Evolutionary conservation across 2,888 invertebrate species (phyloP), one percentile per base, ranked within the genome.

Genomic region (Caenorhabditis sinica): DNA sequence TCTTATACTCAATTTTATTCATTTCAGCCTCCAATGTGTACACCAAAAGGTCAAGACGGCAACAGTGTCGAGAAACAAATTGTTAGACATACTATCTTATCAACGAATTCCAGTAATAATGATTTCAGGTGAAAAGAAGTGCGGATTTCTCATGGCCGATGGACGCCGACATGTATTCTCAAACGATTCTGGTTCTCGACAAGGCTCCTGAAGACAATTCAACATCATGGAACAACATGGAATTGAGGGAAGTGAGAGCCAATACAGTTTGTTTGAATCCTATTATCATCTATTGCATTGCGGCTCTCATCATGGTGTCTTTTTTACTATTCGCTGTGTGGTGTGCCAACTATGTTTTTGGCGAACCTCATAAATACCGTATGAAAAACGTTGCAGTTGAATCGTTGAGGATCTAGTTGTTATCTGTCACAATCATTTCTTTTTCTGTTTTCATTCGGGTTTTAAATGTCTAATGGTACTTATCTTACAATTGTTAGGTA

Each of bases 141-240:
- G 74, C 86, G 30, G 49, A 61, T 56, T 73, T 73, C 4, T 80
- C 81, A 65, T 60, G 63, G 28, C 83, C 87, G 36, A 86, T 85
- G 40, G 90, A 90, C 23, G 90, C 89, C 0, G 93, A 93, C 68
- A 89, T 93, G 71, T 87, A 89, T 58, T 92, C 92, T 0, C 92
- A 93, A 82, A 91, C 90, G 5, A 86, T 93, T 30, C 91, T 90
- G 66, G 93, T 93, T 11, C 83, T 93, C 65, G 93, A 93, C 61
- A 81, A 82, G 23, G 88, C 89, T 0, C 89, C 82, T 23, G 85
- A 87, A 33, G 81, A 82, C 13, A 74, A 61, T 25, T 15, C 53
- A 6, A 49, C 49, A 5, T 20, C 20, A 5, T 49, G 49, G 49
- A 49, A n/a, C 20, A 49, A 49, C 68, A 23, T 20, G 20, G 56